Evolutionary conservation across 2,113 vertebrate species (phyloP).

Genomic region (Philantomba maxwellii): DNA sequence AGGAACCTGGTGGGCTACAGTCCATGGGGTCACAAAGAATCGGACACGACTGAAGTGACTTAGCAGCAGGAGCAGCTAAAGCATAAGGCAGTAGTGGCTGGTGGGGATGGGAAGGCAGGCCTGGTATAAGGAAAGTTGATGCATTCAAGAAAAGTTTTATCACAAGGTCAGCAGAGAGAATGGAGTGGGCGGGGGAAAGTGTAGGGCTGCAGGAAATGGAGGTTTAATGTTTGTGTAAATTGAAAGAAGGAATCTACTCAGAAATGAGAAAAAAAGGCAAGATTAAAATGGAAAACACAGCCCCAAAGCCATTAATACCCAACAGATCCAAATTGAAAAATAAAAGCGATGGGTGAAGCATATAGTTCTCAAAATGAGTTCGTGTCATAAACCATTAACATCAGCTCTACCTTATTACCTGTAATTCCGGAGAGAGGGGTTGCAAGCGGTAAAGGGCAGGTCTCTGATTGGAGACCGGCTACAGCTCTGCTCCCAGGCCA

Average conservation of each 20-base stretch:
- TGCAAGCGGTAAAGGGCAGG: not conserved
- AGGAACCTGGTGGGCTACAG: too few species aligned
- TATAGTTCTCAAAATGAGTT: conserved; percentile 80
- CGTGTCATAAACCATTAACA: conserved; percentile 74
- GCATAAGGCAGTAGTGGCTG: accelerated
- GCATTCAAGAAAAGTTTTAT: not conserved
- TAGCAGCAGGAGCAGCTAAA: not conserved
- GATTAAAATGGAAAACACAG: conserved; percentile 71
- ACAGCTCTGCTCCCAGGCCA: not conserved
- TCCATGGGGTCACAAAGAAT: too few species aligned
- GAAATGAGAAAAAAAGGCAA: conserved; percentile 69
- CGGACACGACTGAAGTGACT: too few species aligned
- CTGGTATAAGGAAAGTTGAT: accelerated
- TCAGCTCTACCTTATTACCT: conserved; percentile 78
- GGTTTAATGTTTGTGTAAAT: conserved; percentile 73
- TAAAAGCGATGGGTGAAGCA: conserved; percentile 73
- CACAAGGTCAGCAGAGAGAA: conserved; percentile 37
- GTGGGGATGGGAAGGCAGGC: not conserved
- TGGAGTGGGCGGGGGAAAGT: not conserved
- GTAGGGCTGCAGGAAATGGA: conserved; percentile 51
- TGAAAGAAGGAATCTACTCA: conserved; percentile 69
- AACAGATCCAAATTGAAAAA: conserved; percentile 76
- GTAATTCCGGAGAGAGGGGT: conserved; percentile 52
- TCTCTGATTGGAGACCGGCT: not conserved
- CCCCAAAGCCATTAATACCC: conserved; percentile 74